Conservation (phyloP, 2,113 vertebrate species). For the Montifringilla adamsi region DNA sequence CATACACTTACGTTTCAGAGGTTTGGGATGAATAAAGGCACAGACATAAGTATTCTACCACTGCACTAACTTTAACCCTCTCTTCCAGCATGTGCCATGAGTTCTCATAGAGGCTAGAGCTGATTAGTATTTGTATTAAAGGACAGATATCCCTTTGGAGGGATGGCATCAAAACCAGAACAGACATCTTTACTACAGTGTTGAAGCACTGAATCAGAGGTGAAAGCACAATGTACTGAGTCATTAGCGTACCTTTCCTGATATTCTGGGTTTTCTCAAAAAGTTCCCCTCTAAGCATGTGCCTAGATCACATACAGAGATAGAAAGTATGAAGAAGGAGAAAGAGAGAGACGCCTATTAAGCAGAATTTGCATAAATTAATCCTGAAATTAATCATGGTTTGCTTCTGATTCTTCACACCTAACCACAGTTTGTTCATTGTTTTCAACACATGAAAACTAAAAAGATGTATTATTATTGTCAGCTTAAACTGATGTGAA, state of each 20-base stretch:
- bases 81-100: neutral
- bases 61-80: neutral
- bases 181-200: neutral
- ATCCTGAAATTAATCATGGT: neutral
- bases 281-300: neutral
- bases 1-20: neutral
- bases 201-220: slow-evolving; percentile 1
- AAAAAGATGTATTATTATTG: neutral
- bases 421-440: neutral
- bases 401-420: neutral
- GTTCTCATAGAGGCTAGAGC: neutral
- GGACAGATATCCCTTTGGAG: neutral
- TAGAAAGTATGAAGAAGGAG: neutral
- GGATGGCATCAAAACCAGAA: neutral
- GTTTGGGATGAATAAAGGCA: neutral
- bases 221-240: neutral
- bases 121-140: neutral
- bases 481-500: neutral
- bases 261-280: neutral
- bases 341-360: neutral
- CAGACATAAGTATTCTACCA: neutral
- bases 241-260: neutral
- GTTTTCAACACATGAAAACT: neutral
- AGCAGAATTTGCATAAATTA: neutral
- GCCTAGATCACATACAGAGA: neutral